Base-by-base conservation (phyloP, 1,140 invertebrate genomes). In the Pachyrhynchus sulphureomaculatus region DNA sequence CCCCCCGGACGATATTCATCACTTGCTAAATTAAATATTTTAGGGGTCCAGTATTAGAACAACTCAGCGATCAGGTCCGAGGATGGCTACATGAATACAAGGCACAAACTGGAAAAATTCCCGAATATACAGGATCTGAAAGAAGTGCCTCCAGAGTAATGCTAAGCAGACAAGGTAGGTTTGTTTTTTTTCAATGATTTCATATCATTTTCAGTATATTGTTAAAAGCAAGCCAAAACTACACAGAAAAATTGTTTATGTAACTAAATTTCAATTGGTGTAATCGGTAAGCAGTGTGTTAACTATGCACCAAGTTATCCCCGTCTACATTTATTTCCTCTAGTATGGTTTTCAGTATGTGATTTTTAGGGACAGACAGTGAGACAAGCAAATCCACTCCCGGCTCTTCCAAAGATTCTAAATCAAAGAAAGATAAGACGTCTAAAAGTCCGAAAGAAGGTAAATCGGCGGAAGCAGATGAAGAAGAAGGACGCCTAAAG, bases 51-150 rank as follows among this genome's bases (percentile, higher is more conserved):
- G 86, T 92, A 72, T 84, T 88, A 77, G 87, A 93, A 67, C 90
- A 92, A 68, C 89, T 96, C 26, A 85, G 87, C 41, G 88, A 88
- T 69, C 91, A 96, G 79, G 84, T 96, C 24, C 80, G 93, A 64
- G 84, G 86, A 61, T 96, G 93, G 92, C 87, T 95, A 8, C 83
- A 86, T 60, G 84, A 88, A 36, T 90, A 86, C 68, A 89, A 88
- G 70, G 81, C 87, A 44, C 84, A 87, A 61, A 92, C 90, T 17
- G 92, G 91, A 20, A 93, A 92, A 77, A 88, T 96, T 74, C 93
- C 94, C 0, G 92, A 95, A 66, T 87, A 93, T 68, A 93, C 94
- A 2, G 87, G 90, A n/a, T 90, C 88, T 52, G 93, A 95, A 74
- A 87, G 89, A 68, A 92, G 93, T 15, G 92, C 93, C 1, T 95